phyloP scores from a whole-genome alignment of 1,140 invertebrate genomes.

The Drosophila melanogaster region Release_6_plus_ISO1_MT NT_033779.5:7008501-7009000 shows the following conservation, averaged over 20 bases:
- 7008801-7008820: slow-evolving; percentile 32
- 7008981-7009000: slow-evolving; percentile 38
- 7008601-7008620: slow-evolving; percentile 41
- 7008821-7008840: slow-evolving; percentile 53
- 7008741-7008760: slow-evolving; percentile 57
- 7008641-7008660: slow-evolving; percentile 63
- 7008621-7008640: slow-evolving; percentile 67
- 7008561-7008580: slow-evolving; percentile 57
- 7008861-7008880: slow-evolving; percentile 54
- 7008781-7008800: slow-evolving; percentile 72
- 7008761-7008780: slow-evolving; percentile 46
- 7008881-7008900: slow-evolving; percentile 52
- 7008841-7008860: slow-evolving; percentile 65
- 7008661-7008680: slow-evolving; percentile 36
- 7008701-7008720: slow-evolving; percentile 47
- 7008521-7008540: slow-evolving; percentile 25
- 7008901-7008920: slow-evolving; percentile 72
- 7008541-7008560: slow-evolving; percentile 50
- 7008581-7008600: slow-evolving; percentile 68
- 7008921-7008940: slow-evolving; percentile 38
- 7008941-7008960: slow-evolving; percentile 7
- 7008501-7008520: slow-evolving; percentile 73
- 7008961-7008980: slow-evolving; percentile 15
- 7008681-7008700: slow-evolving; percentile 4
- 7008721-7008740: slow-evolving; percentile 42